phyloP scores from a whole-genome alignment of 2,797 vertebrate species.

The Clarias fuscus region DNA sequence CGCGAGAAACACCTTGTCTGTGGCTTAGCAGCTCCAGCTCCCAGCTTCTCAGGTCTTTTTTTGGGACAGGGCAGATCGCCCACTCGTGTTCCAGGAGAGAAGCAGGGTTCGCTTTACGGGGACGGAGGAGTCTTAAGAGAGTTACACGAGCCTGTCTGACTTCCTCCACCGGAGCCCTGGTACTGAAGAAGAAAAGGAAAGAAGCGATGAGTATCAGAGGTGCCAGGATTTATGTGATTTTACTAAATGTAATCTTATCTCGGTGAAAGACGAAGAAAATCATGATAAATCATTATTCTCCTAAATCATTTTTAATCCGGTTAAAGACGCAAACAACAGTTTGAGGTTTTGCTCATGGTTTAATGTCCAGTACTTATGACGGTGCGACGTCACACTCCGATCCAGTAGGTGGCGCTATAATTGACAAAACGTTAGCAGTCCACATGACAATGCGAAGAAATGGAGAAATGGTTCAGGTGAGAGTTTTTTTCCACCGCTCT shows the following conservation, averaged over 20 bases:
- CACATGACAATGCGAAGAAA: too few relatives aligned
- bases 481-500: too few relatives aligned
- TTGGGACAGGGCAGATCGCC: slow-evolving; percentile 22
- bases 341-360: too few relatives aligned
- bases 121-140: slow-evolving; percentile 78
- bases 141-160: slow-evolving; percentile 78
- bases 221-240: neutral
- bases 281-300: too few relatives aligned
- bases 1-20: slow-evolving; percentile 14
- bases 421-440: too few relatives aligned
- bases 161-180: slow-evolving; percentile 71
- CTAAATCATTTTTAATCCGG: too few relatives aligned
- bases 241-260: neutral
- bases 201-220: neutral
- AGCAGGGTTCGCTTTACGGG: slow-evolving; percentile 64
- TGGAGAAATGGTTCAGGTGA: too few relatives aligned
- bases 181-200: slow-evolving; percentile 61
- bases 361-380: too few relatives aligned
- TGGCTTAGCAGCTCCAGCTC: slow-evolving; percentile 4
- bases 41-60: neutral
- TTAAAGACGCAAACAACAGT: too few relatives aligned
- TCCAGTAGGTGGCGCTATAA: too few relatives aligned
- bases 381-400: too few relatives aligned
- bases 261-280: too few relatives aligned
- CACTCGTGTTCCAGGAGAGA: slow-evolving; percentile 13